Conservation (phyloP, 2,888 invertebrate species). For the Baronia brevicornis region DNA sequence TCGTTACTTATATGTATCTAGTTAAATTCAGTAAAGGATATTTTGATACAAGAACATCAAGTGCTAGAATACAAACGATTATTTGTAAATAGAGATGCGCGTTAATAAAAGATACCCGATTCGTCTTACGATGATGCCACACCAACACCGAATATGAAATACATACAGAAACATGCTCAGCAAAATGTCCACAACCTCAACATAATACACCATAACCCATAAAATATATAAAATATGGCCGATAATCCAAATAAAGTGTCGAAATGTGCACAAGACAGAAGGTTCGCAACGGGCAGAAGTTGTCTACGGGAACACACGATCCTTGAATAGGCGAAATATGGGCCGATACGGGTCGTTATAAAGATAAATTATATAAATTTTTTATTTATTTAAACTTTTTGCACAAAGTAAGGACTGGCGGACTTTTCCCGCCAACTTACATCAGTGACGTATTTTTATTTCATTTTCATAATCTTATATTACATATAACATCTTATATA, state of each 20-base stretch:
- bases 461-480: too few relatives aligned
- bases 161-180: constrained; percentile 30
- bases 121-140: constrained; percentile 59
- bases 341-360: too few relatives aligned
- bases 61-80: too few relatives aligned
- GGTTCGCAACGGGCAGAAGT: constrained; percentile 34
- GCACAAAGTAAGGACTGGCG: too few relatives aligned
- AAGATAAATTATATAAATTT: too few relatives aligned
- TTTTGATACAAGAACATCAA: constrained; percentile 1
- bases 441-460: too few relatives aligned
- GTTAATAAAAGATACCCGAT: background rate
- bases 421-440: too few relatives aligned
- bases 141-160: constrained; percentile 59
- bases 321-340: background rate
- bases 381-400: too few relatives aligned
- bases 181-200: constrained; percentile 27
- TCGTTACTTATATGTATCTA: too few relatives aligned
- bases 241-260: constrained; percentile 36
- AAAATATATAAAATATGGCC: constrained; percentile 19
- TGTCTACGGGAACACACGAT: background rate
- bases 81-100: background rate
- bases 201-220: constrained; percentile 44
- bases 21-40: constrained; percentile 14
- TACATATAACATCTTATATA: too few relatives aligned
- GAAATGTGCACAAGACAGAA: constrained; percentile 54